A percentile compares a stretch with the other conserved stretches of the same genome.
Conservation (phyloP, 1,140 invertebrate species). For the Drosophila fuyamai region DNA sequence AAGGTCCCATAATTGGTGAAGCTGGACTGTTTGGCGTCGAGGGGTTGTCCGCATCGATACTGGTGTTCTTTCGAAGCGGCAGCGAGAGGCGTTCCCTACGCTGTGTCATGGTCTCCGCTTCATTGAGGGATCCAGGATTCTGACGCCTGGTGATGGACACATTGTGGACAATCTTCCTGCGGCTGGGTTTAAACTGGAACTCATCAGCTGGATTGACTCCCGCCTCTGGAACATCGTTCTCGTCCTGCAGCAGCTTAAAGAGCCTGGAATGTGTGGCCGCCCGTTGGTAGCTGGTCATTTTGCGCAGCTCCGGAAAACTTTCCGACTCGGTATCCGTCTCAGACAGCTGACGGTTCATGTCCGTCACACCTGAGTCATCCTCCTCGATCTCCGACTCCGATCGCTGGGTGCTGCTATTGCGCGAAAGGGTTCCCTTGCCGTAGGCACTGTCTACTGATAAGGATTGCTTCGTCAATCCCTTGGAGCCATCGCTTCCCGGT, state of each 20-base stretch:
- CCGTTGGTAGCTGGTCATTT: constrained; percentile 87
- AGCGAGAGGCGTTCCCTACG: constrained; percentile 82
- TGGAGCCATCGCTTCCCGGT: constrained; percentile 8
- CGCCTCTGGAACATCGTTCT: constrained; percentile 85
- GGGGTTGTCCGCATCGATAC: constrained; percentile 84
- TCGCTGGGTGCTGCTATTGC: constrained; percentile 82
- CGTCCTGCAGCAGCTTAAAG: constrained; percentile 88
- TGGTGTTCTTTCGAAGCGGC: constrained; percentile 81
- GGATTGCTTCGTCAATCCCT: constrained; percentile 57
- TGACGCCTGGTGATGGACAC: constrained; percentile 80
- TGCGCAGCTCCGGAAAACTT: constrained; percentile 86
- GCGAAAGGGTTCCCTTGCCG: constrained; percentile 72
- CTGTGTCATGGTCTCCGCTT: constrained; percentile 73
- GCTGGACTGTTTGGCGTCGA: constrained; percentile 86
- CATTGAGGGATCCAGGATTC: constrained; percentile 68
- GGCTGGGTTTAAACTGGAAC: constrained; percentile 73
- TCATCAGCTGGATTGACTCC: constrained; percentile 64
- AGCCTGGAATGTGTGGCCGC: constrained; percentile 90
- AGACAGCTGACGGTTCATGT: constrained; percentile 89
- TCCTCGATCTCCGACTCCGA: constrained; percentile 87
- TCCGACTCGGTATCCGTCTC: constrained; percentile 89
- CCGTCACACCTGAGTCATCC: constrained; percentile 90
- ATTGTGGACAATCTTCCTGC: constrained; percentile 77
- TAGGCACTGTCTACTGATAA: constrained; percentile 73
- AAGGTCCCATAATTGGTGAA: constrained; percentile 83